A percentile compares a stretch with the other conserved stretches of the same genome.
Evolutionary conservation across 1,140 invertebrate species (phyloP).

Genomic region (Charaxes varanes): DNA sequence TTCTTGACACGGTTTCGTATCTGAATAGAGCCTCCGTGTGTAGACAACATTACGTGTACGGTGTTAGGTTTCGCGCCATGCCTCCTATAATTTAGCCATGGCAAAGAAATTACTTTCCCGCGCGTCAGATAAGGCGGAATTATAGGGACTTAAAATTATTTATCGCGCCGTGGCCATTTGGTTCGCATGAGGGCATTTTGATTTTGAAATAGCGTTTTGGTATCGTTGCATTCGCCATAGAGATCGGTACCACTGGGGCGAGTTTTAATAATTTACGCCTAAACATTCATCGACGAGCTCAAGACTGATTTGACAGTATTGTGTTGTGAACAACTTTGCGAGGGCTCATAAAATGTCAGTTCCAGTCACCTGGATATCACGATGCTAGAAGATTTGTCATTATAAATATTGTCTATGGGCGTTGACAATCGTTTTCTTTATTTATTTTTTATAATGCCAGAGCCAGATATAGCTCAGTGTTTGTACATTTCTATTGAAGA

Average conservation of each 20-base stretch:
- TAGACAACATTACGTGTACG: slow-evolving; percentile 27
- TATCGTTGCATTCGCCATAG: slow-evolving; percentile 1
- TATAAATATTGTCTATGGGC: no score
- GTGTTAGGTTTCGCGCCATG: slow-evolving; percentile 39
- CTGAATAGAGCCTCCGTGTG: slow-evolving; percentile 23
- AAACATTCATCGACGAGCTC: no score
- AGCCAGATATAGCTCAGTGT: no score
- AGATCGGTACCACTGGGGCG: neutral
- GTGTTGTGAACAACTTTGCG: no score
- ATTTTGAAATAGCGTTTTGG: slow-evolving; percentile 15
- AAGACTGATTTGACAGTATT: no score
- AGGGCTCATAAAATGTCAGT: no score
- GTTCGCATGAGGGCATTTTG: slow-evolving; percentile 18
- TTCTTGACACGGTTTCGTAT: no score
- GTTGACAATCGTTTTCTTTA: no score
- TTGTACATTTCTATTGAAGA: no score
- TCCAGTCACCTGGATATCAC: no score
- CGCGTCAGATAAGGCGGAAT: slow-evolving; percentile 45
- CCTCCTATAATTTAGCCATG: slow-evolving; percentile 47
- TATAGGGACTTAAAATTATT: slow-evolving; percentile 54
- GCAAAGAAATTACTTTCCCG: slow-evolving; percentile 49
- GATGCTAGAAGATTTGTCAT: no score
- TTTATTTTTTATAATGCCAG: no score
- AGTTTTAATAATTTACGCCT: neutral
- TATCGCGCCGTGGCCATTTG: slow-evolving; percentile 22